phyloP scores from a whole-genome alignment of 2,113 vertebrate species.

The Poicephalus meyeri region DNA sequence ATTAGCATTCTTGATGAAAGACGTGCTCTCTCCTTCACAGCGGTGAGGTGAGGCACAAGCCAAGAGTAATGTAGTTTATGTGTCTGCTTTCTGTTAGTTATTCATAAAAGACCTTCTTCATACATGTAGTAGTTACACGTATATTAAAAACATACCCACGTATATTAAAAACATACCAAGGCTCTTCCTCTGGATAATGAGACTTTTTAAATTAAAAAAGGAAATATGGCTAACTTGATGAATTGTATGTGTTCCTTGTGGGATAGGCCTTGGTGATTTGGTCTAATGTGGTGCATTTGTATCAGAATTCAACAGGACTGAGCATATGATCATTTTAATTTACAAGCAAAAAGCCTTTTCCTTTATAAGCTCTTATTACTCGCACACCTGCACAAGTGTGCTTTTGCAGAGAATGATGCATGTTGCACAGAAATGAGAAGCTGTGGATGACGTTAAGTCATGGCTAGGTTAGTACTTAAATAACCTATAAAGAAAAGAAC shows the following conservation, averaged over 20 bases:
- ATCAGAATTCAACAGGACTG: not conserved
- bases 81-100: not conserved
- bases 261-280: not conserved
- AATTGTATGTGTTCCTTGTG: not conserved
- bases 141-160: not conserved
- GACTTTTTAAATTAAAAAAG: not conserved
- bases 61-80: not conserved
- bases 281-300: not conserved
- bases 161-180: not conserved
- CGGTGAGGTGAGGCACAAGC: not conserved
- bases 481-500: rapidly evolving
- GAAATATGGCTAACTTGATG: not conserved
- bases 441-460: not conserved
- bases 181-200: not conserved
- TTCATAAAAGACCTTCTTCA: not conserved
- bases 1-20: not conserved
- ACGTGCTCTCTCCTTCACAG: not conserved
- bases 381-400: not conserved
- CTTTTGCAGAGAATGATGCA: not conserved
- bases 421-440: not conserved
- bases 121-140: not conserved
- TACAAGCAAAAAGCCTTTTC: not conserved
- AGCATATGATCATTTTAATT: not conserved
- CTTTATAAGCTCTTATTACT: not conserved
- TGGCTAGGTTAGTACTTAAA: not conserved